Evolutionary conservation across 2,888 invertebrate genomes (phyloP), one percentile per base, ranked within the genome.

Genomic region (Cerceris ruficornis): DNA sequence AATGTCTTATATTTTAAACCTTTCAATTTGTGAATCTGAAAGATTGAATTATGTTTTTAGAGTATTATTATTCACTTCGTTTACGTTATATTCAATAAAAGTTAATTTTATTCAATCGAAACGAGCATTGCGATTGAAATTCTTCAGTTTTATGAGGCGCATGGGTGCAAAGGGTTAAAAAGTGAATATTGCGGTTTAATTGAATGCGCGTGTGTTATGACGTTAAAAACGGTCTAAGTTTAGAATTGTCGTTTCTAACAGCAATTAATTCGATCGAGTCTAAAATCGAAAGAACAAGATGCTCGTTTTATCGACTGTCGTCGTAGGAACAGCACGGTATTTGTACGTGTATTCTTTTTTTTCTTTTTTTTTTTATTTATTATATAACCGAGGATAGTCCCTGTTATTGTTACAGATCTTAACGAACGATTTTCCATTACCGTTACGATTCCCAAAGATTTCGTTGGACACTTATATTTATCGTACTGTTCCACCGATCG

Each of bases 341-440:
- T 71, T 71, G 50, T 79, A 79, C 59, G 67, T 50, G 65, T 62
- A 66, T 78, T 78, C 58, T 81, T 84, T 75, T 71, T 79, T 84
- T 75, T 71, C 76, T 83, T 81, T 82, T 82, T 81, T 14, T 60
- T 41, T 43, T 14, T 52, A 42, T 59, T 43, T 39, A 13, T 52
- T 52, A 49, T 60, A 54, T 70, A 54, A 77, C 67, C 58, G 54
- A 62, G 66, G 58, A 73, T 65, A 79, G 73, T 72, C 76, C 80
- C 77, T 82, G 80, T 82, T 84, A 82, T 76, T 84, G 77, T 84
- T 84, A 80, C 60, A 41, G 60, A 75, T 67, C 64, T 50, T 76
- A 74, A 75, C 28, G 75, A 69, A 82, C 57, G 50, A 66, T 68
- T 68, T 70, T 73, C 54, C 80, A 80, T 82, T 72, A 71, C 60